Base-by-base conservation (phyloP, 2,888 invertebrate species). In the Tipula lateralis region DNA sequence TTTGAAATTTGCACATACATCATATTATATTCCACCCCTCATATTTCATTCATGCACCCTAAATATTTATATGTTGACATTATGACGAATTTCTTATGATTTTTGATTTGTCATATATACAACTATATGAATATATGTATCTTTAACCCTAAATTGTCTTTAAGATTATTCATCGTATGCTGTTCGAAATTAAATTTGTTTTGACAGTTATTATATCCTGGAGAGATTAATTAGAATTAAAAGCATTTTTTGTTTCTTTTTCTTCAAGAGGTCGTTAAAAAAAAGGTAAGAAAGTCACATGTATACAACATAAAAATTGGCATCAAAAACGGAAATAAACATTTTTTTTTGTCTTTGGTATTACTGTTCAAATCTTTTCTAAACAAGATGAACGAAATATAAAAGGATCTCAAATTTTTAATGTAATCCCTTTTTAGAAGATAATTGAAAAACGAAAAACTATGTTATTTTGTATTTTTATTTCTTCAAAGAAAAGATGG, bases 371-470 rank as follows among this genome's bases (percentile, higher is more conserved):
- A 66, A 24, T 66, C 3, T 24, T 66, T 66, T 66, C 9, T 19
- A 24, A 24, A 66, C 24, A 66, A 19, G 24, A 24, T 19, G 66
- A 24, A 24, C 24, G 9, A 9, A 66, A 66, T 9, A 50, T 50
- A 66, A 66, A 66, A 66, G 66, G 66, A 66, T 66, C 66, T 66
- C 66, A 66, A n/a, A 66, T 66, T 66, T 66, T 66, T 66, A 66
- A 66, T 66, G 66, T 66, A 66, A 66, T 66, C 66, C 24, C 66
- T 66, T 66, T 66, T 66, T 66, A 19, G 24, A 66, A 66, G 24
- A 66, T 66, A 66, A 66, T 66, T 66, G 66, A 66, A 66, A 66
- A 66, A 24, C 50, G 24, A 66, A 66, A 24, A 66, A 66, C 66
- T 66, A 66, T 66, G n/a, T n/a, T n/a, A n/a, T n/a, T n/a, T 66